Conservation (phyloP, 2,113 vertebrate species). For the Galbula dea region DNA sequence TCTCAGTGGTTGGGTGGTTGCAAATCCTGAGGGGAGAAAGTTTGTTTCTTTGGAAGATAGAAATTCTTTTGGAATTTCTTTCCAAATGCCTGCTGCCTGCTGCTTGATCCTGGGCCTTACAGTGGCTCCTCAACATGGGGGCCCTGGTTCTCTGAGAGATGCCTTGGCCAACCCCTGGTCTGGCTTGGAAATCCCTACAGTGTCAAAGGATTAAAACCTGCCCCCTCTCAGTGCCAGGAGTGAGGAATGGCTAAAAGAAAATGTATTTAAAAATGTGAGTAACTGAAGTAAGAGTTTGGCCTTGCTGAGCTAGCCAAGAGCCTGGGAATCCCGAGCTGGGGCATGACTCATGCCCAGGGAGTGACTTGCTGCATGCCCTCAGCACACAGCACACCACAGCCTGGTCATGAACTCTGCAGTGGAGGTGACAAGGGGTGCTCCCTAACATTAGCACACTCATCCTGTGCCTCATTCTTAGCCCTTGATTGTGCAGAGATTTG, state of each 20-base stretch:
- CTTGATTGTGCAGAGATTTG: not conserved
- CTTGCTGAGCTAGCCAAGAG: not conserved
- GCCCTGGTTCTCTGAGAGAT: not conserved
- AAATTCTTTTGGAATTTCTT: not conserved
- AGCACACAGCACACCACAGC: rapidly evolving
- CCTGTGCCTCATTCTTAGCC: not conserved
- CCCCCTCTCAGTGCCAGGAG: not conserved
- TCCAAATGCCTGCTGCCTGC: not conserved
- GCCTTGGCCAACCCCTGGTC: not conserved
- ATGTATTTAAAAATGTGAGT: not conserved
- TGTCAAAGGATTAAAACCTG: not conserved
- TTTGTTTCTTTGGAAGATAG: not conserved
- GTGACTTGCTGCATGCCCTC: not conserved
- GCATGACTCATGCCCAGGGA: rapidly evolving
- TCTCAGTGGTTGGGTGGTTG: not conserved
- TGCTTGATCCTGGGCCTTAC: not conserved
- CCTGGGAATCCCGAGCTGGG: rapidly evolving
- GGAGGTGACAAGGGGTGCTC: not conserved
- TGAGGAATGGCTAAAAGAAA: not conserved
- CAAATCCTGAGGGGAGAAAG: not conserved
- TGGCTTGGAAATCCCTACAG: not conserved
- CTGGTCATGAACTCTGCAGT: rapidly evolving
- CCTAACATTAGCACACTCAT: not conserved
- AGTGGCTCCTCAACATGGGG: not conserved
- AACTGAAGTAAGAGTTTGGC: not conserved